Evolutionary conservation across 2,888 invertebrate genomes (phyloP).

Genomic region (Psylliodes chrysocephalus): DNA sequence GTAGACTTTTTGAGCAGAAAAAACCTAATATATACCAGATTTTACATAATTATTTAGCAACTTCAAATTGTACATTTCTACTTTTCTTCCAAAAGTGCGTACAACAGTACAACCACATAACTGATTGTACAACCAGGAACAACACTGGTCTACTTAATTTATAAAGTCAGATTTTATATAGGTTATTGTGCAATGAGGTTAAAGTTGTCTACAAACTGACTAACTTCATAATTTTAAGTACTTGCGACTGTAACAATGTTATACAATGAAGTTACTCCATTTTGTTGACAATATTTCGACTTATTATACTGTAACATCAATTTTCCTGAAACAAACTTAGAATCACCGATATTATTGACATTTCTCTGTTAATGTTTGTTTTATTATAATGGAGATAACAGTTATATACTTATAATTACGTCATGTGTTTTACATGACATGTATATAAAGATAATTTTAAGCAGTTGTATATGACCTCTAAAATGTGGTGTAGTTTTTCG

Average conservation of each 20-base stretch:
- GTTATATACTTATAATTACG: background rate
- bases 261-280: slow-evolving; percentile 10
- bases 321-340: no score
- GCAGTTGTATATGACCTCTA: slow-evolving; percentile 51
- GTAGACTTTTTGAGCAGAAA: no score
- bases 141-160: no score
- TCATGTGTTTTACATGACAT: slow-evolving; percentile 40
- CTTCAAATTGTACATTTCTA: no score
- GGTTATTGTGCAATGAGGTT: slow-evolving; percentile 7
- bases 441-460: slow-evolving; percentile 52
- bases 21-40: no score
- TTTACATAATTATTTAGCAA: no score
- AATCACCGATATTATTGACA: background rate
- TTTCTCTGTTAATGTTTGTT: no score
- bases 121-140: no score
- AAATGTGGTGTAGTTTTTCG: slow-evolving; percentile 51
- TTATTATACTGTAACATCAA: background rate
- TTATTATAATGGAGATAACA: background rate
- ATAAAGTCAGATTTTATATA: no score
- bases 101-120: no score
- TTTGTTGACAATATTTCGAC: slow-evolving; percentile 14
- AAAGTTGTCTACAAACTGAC: slow-evolving; percentile 10
- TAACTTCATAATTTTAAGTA: background rate
- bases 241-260: background rate
- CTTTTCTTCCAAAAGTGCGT: no score